Evolutionary conservation across 2,888 invertebrate species (phyloP), one percentile per base, ranked within the genome.

Genomic region (Rugalucina vietnamica): DNA sequence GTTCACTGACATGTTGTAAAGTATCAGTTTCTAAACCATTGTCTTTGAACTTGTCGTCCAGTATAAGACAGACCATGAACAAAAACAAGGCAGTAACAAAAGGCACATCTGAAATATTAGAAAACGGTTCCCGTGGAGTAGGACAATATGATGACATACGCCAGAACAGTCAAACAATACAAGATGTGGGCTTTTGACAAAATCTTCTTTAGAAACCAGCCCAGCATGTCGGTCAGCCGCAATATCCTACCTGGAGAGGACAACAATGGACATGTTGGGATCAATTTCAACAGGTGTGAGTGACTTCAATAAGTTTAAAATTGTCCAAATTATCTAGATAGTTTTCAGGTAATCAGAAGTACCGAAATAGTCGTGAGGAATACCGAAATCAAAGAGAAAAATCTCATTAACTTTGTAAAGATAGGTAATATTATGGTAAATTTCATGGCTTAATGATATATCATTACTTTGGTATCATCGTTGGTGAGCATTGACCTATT

Each of bases 111-210:
- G 5, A 1, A 27, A 27, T 4, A 60, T 29, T 60, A 29, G 21
- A 60, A 29, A 34, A 76, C 54, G 72, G 60, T 71, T 39, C 81
- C 73, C 34, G 49, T 24, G 69, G 71, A 83, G 43, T 49, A 32
- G 39, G 24, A 72, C 37, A 75, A 72, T 36, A 36, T 24, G 79
- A 76, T 79, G 79, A 29, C 72, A 79, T 76, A 24, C 50, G 71
- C 76, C 76, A 72, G 79, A 79, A 83, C 79, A 71, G 50, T n/a
- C 72, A 3, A 29, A 76, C 69, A 76, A 76, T 76, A 60, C 60
- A 37, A 70, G 70, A 70, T 36, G 37, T 34, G 24, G 4, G 27
- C 39, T 70, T 10, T 10, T 8, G 37, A 70, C 70, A 70, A 70
- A 8, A 29, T 27, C 60, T 27, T 3, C 29, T 3, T 65, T 65